Conservation (phyloP, 2,113 vertebrate genomes). For the Emydura subglobosa region DNA sequence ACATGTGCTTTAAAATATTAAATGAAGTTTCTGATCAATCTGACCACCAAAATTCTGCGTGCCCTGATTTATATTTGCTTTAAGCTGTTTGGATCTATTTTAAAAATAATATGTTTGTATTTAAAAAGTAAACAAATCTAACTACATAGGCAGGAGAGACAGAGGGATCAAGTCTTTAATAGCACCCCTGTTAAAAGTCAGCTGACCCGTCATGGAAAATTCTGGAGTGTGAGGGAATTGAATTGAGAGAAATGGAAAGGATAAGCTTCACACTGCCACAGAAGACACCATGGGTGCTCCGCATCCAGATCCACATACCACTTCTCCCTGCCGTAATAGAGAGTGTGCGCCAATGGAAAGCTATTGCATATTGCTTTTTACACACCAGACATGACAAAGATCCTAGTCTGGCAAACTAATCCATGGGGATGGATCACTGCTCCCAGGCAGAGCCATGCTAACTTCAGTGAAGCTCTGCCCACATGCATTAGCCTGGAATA, state of each 20-base stretch:
- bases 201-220: not conserved
- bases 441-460: not conserved
- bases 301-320: not conserved
- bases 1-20: accelerated
- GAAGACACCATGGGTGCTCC: accelerated
- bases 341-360: not conserved
- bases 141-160: not conserved
- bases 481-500: not conserved
- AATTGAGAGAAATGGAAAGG: accelerated
- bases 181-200: not conserved
- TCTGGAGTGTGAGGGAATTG: not conserved
- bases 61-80: not conserved
- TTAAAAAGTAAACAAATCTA: constrained; percentile 23
- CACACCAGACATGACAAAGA: not conserved
- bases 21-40: not conserved
- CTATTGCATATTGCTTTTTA: not conserved
- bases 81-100: not conserved
- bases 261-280: not conserved
- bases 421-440: not conserved
- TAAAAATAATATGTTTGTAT: not conserved
- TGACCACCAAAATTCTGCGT: not conserved
- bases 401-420: not conserved
- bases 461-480: not conserved
- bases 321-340: not conserved
- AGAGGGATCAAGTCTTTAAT: accelerated